Base-by-base conservation (phyloP, 2,888 invertebrate species). In the Tholera decimalis region DNA sequence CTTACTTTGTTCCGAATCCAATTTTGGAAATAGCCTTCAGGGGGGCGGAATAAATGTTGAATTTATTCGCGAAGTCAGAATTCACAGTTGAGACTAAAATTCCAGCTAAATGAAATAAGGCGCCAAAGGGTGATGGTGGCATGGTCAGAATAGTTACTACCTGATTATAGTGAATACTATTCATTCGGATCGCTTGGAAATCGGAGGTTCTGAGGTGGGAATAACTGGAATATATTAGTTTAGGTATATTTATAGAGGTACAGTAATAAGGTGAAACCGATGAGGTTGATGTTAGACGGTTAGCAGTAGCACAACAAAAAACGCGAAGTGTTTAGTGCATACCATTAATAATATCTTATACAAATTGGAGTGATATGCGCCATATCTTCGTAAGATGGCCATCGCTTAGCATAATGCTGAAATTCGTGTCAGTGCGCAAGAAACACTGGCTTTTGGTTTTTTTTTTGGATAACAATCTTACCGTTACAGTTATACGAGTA, bases 1-100 rank as follows among this genome's bases (percentile, higher is more conserved):
- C 71, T 75, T 84, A 79, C 76, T 73, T 72, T 77, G 72, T 79
- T 70, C 74, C 69, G 53, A 73, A 83, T 76, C 79, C 76, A 83
- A 82, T 82, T 84, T 77, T 26, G 55, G 37, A 56, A 82, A 83
- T 77, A 75, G 72, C 60, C 65, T 72, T 50, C 63, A 49, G 57
- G 66, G 57, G 65, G 61, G 22, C 37, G 46, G 62, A 65, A 44
- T 65, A 70, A 79, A 77, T 71, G 78, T 63, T 59, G 63, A 73
- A 76, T 79, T 79, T 73, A 77, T 77, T 62, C 62, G 44, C 43
- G 43, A 79, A 67, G 65, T 68, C 58, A 68, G 67, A 76, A 70
- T 73, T 74, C 65, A 60, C 64, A 62, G 65, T 64, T 54, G 56
- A 57, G 67, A 66, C 59, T 63, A 64, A 77, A 71, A 70, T 67